Percentiles rank a stretch among this genome's conserved stretches.
These are phyloP conservation scores for Lithophane ornitopus DNA, from an alignment of 2,888 invertebrate species.

Conservation along the genomic window DNA sequence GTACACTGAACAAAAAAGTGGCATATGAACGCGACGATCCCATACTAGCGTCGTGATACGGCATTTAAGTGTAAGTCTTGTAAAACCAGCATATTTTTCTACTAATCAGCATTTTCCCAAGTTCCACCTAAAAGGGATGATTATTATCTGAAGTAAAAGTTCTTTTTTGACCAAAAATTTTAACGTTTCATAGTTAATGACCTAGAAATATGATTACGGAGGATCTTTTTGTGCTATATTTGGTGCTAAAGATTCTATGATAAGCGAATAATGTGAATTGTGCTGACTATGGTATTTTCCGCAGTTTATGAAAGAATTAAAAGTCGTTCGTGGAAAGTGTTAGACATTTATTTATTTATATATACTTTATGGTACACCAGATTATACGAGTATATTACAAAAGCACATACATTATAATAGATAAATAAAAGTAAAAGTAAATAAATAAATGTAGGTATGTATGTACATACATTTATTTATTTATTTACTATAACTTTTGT, in stretches of 20 bases:
- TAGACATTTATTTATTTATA: no score
- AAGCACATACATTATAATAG: no score
- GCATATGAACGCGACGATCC: no score
- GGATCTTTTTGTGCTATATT: constrained; percentile 16
- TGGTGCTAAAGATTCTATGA: constrained; percentile 9
- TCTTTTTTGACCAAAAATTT: constrained; percentile 32
- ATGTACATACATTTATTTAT: no score
- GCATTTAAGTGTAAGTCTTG: neutral
- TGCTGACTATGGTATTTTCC: neutral
- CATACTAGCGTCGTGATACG: no score
- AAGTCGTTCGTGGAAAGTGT: neutral
- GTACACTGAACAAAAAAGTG: no score
- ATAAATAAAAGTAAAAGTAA: no score
- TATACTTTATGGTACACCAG: no score
- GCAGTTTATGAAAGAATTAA: no score
- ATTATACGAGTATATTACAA: no score
- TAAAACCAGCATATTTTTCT: constrained; percentile 22
- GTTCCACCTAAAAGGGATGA: constrained; percentile 25
- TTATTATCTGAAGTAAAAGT: constrained; percentile 39
- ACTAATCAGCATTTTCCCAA: constrained; percentile 20
- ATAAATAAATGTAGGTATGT: no score
- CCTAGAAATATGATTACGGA: constrained; percentile 55
- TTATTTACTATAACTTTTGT: no score
- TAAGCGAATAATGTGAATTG: neutral
- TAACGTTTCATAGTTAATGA: constrained; percentile 56